Evolutionary conservation across 1,140 invertebrate species (phyloP), one percentile per base, ranked within the genome.

Genomic region (Bombus haemorrhoidalis): DNA sequence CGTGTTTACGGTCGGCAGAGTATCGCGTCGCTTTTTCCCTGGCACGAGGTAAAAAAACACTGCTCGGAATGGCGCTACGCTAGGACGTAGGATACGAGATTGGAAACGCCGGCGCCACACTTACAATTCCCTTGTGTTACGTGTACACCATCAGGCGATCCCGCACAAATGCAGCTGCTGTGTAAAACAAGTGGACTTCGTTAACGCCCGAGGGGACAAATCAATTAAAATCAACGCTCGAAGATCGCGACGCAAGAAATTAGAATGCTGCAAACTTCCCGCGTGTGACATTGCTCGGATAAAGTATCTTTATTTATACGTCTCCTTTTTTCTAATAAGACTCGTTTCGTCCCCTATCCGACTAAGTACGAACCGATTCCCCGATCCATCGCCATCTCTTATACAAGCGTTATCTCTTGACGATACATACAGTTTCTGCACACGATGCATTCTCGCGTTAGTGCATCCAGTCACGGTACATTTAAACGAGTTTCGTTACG

Each of bases 401-500:
- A 77, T 78, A 75, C 68, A 82, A 57, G 13, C 66, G 18, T 72
- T 68, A n/a, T 25, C n/a, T 64, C 43, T 37, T 53, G 37, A 41
- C 25, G 62, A 53, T 53, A 37, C 71, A 34, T 69, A n/a, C 25
- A 25, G 12, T 71, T 68, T 41, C n/a, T 47, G 64, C 37, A 68
- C 66, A 75, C 69, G 74, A 43, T 62, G 25, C 37, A 22, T 69
- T 85, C 53, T 34, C 41, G 81, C 59, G 73, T 78, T 78, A 57
- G 28, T 68, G 59, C 69, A 57, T 64, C n/a, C 25, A 89, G 86
- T 87, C 74, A 87, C 79, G 74, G 74, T 64, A 57, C 79, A 71
- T 89, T 77, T 85, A 89, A 91, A 91, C 85, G 80, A 87, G 87
- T 87, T 91, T 88, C 73, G 80, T 91, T 89, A 86, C 85, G 90